These are phyloP conservation scores for Ophion ventricosus DNA, from an alignment of 2,888 invertebrate genomes.

Conservation along the genomic window DNA sequence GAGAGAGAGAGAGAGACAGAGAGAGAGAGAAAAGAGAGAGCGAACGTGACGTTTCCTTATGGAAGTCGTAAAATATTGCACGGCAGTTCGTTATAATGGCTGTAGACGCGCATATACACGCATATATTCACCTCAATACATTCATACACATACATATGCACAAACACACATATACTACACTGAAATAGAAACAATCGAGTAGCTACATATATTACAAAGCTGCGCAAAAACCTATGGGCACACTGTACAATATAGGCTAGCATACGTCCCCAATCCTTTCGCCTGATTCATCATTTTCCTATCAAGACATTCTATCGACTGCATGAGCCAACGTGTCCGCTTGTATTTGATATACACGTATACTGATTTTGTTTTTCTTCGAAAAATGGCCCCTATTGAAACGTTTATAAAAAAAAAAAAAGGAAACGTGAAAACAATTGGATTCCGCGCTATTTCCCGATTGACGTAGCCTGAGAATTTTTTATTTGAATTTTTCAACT, in stretches of 20 bases:
- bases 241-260: neutral
- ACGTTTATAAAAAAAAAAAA: neutral
- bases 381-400: neutral
- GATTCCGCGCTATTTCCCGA: no score
- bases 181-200: neutral
- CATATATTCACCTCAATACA: constrained; percentile 17
- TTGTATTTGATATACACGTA: neutral
- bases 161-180: neutral
- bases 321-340: neutral
- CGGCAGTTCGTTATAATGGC: constrained; percentile 70
- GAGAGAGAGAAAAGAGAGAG: constrained; percentile 25
- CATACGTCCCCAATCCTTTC: constrained; percentile 15
- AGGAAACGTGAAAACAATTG: neutral
- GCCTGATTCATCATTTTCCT: constrained; percentile 23
- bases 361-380: neutral
- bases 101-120: constrained; percentile 28
- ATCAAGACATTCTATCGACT: neutral
- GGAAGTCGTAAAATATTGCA: constrained; percentile 77
- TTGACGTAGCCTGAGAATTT: no score
- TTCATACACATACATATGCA: neutral
- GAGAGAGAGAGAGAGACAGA: constrained; percentile 39
- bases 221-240: no score
- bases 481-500: no score
- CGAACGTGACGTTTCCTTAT: constrained; percentile 77
- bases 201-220: neutral